Percentiles rank a stretch among this genome's conserved stretches.
phyloP scores from a whole-genome alignment of 2,797 vertebrate genomes.

The Chromobotia macracanthus region DNA sequence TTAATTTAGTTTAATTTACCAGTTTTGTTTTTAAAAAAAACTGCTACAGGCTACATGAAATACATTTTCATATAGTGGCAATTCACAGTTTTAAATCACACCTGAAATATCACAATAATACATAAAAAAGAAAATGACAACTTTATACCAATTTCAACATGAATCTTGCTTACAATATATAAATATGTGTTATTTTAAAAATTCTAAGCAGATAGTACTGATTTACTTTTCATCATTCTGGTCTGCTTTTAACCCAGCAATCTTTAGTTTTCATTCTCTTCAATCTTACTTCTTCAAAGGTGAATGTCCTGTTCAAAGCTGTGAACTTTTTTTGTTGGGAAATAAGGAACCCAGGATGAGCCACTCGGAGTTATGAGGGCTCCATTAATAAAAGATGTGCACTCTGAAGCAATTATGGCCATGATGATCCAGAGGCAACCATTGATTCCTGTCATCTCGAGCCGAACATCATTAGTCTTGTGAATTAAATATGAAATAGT shows the following conservation, averaged over 20 bases:
- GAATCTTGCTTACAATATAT: background rate
- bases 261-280: slow-evolving; percentile 3
- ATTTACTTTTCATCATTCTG: background rate
- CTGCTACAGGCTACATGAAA: background rate
- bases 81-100: background rate
- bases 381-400: slow-evolving; percentile 75
- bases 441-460: slow-evolving; percentile 62
- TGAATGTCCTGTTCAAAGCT: background rate
- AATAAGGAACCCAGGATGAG: slow-evolving; percentile 49
- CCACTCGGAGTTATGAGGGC: slow-evolving; percentile 68
- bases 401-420: slow-evolving; percentile 70
- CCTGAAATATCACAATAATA: background rate
- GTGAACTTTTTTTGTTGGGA: slow-evolving; percentile 15
- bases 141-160: background rate
- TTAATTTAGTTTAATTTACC: background rate
- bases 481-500: slow-evolving; percentile 77
- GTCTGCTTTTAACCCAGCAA: background rate
- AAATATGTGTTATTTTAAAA: too few species aligned
- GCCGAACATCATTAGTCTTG: slow-evolving; percentile 57
- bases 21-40: background rate
- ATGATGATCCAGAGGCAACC: slow-evolving; percentile 61
- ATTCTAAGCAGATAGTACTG: background rate
- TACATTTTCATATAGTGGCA: background rate
- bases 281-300: slow-evolving; percentile 33
- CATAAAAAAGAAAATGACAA: background rate